Percentiles rank a stretch among this genome's conserved stretches.
Evolutionary conservation across 2,888 invertebrate genomes (phyloP).

Genomic region (Melieria crassipennis): DNA sequence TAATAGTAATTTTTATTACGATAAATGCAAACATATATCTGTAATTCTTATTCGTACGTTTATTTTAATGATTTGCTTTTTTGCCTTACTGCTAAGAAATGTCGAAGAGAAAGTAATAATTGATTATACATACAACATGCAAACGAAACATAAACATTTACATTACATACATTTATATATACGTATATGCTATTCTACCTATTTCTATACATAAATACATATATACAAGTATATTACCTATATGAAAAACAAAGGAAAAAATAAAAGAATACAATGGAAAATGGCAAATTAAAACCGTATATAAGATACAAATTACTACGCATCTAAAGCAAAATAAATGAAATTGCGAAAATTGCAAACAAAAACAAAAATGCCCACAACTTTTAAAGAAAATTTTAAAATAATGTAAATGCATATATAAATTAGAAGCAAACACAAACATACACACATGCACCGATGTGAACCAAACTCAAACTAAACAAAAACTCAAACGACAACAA

Average conservation of each 20-base stretch:
- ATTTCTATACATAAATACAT: slow-evolving; percentile 35
- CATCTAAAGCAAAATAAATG: no score
- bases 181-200: neutral
- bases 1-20: no score
- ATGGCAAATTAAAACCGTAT: neutral
- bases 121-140: neutral
- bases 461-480: neutral
- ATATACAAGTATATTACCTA: slow-evolving; percentile 30
- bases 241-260: no score
- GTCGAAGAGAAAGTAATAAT: no score
- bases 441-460: neutral
- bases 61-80: neutral
- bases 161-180: slow-evolving; percentile 19
- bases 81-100: neutral
- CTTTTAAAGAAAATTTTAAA: no score
- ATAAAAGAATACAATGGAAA: neutral
- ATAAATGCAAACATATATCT: neutral
- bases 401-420: no score
- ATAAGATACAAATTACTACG: no score
- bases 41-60: slow-evolving; percentile 2
- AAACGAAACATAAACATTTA: neutral
- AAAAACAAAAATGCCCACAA: no score
- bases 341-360: no score
- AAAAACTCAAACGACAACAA: neutral
- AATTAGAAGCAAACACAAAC: neutral